phyloP scores from a whole-genome alignment of 2,797 vertebrate genomes.

The Schizopygopsis pylzovi region DNA sequence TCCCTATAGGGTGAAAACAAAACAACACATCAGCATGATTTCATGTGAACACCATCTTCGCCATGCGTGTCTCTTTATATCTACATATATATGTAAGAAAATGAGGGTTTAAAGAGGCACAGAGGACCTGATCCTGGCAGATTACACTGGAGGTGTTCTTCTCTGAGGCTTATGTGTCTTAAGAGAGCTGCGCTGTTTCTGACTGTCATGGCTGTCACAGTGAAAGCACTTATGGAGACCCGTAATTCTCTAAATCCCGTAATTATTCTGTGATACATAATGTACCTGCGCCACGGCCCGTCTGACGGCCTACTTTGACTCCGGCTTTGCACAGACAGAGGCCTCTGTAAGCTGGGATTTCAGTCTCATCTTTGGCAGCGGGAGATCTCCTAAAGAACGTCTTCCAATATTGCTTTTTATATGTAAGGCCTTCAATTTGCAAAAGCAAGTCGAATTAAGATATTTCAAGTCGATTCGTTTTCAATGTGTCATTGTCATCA shows the following conservation, averaged over 20 bases:
- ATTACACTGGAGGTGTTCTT: slow-evolving; percentile 73
- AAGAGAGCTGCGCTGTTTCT: slow-evolving; percentile 69
- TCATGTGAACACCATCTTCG: neutral
- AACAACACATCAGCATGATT: slow-evolving; percentile 29
- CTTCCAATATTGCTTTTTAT: slow-evolving; percentile 64
- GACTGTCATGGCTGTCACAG: slow-evolving; percentile 81
- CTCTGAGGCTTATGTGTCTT: slow-evolving; percentile 82
- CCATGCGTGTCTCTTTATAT: neutral
- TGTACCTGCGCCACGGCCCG: slow-evolving; percentile 81
- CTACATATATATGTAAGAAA: slow-evolving; percentile 40
- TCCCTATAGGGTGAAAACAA: slow-evolving; percentile 1
- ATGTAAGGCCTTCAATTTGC: slow-evolving; percentile 47
- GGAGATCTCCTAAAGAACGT: slow-evolving; percentile 68
- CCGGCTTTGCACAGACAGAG: slow-evolving; percentile 49
- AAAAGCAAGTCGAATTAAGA: slow-evolving; percentile 55
- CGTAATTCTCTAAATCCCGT: slow-evolving; percentile 84
- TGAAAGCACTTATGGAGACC: slow-evolving; percentile 80
- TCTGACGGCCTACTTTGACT: slow-evolving; percentile 73
- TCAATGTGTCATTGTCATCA: slow-evolving; percentile 44
- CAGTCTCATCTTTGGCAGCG: slow-evolving; percentile 46
- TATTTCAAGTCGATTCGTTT: slow-evolving; percentile 45
- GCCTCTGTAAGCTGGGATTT: slow-evolving; percentile 58
- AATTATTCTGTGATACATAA: slow-evolving; percentile 83
- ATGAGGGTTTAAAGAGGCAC: slow-evolving; percentile 31
- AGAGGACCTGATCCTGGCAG: slow-evolving; percentile 44